These are phyloP conservation scores for Ophion ventricosus DNA, from an alignment of 2,888 invertebrate genomes.

Conservation along the genomic window DNA sequence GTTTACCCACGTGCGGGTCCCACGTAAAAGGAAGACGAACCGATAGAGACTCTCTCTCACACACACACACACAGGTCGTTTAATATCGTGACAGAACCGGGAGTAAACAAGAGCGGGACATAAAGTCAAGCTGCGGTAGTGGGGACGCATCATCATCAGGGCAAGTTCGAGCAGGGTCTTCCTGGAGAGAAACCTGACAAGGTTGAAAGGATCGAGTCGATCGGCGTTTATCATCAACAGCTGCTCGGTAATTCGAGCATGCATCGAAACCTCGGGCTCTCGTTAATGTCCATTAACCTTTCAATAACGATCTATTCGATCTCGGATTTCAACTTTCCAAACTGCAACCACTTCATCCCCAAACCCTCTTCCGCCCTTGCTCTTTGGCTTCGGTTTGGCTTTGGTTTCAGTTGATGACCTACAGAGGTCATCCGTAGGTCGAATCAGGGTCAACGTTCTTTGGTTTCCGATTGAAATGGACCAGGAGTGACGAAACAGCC, in stretches of 20 bases:
- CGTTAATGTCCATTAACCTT: too few relatives aligned
- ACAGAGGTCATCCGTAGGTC: neutral
- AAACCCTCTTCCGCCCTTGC: too few relatives aligned
- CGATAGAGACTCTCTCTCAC: slow-evolving; percentile 38
- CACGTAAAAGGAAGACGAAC: slow-evolving; percentile 40
- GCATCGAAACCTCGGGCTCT: too few relatives aligned
- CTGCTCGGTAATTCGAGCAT: too few relatives aligned
- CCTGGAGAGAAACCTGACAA: neutral
- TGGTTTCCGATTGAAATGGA: neutral
- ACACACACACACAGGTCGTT: slow-evolving; percentile 68
- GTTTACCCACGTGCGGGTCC: slow-evolving; percentile 72
- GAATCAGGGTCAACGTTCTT: neutral
- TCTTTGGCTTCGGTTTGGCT: too few relatives aligned
- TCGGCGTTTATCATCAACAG: too few relatives aligned
- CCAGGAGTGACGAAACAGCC: neutral
- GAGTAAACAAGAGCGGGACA: slow-evolving; percentile 71
- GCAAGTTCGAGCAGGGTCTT: slow-evolving; percentile 69
- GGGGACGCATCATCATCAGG: slow-evolving; percentile 42
- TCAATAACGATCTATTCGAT: too few relatives aligned
- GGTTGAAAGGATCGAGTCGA: neutral
- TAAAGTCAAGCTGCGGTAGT: slow-evolving; percentile 49
- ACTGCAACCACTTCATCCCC: too few relatives aligned
- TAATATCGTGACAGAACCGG: slow-evolving; percentile 75
- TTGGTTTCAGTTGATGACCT: too few relatives aligned
- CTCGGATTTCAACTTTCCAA: too few relatives aligned